phyloP scores from a whole-genome alignment of 2,888 invertebrate species.

The Eupithecia vulgata region DNA sequence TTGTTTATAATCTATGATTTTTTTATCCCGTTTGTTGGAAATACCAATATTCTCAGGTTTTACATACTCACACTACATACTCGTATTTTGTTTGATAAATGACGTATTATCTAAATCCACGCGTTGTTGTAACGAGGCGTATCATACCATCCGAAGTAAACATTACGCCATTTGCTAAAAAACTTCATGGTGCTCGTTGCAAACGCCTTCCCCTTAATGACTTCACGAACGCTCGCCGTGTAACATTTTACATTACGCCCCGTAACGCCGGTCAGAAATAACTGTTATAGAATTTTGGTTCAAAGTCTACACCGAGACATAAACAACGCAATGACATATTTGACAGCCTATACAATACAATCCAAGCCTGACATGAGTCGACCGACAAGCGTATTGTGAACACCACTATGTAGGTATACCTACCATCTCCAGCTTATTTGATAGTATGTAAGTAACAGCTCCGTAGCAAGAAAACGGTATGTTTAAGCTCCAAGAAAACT shows the following conservation, averaged over 20 bases:
- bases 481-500: constrained; percentile 14
- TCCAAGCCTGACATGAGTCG: not conserved
- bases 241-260: no score
- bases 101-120: no score
- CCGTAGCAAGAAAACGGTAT: not conserved
- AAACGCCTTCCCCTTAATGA: no score
- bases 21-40: not conserved
- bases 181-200: no score
- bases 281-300: not conserved
- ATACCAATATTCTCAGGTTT: not conserved
- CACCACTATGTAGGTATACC: not conserved
- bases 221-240: no score
- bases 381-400: not conserved
- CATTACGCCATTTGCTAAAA: no score
- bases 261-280: no score
- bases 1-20: not conserved
- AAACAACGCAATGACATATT: not conserved
- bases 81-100: not conserved
- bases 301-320: not conserved
- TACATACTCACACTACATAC: not conserved
- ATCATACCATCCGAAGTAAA: no score
- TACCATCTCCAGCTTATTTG: not conserved
- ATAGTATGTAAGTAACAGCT: not conserved
- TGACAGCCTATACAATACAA: not conserved
- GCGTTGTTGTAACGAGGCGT: no score